These are phyloP conservation scores for Neosilurus mollespiculum DNA, from an alignment of 2,797 vertebrate species.

Conservation along the genomic window DNA sequence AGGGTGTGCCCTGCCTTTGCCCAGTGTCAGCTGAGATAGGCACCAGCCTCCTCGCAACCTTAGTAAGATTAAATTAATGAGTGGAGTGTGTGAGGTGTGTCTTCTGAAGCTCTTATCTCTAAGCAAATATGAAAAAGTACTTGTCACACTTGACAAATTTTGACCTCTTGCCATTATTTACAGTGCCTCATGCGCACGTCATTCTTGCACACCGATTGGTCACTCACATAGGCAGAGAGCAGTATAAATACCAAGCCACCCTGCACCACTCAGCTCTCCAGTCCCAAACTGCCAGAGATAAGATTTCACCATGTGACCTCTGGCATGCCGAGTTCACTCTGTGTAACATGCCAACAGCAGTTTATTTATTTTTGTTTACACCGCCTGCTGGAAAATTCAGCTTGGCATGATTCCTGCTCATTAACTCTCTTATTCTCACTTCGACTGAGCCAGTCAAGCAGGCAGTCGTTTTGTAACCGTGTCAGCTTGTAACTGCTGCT, in stretches of 20 bases:
- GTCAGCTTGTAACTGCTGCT: not conserved
- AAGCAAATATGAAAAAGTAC: not conserved
- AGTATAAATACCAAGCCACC: constrained; percentile 58
- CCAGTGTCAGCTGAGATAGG: no score
- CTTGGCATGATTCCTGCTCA: no score
- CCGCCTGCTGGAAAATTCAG: not conserved
- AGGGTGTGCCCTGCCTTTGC: no score
- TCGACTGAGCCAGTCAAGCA: not conserved
- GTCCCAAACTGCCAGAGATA: not conserved
- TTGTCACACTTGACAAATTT: not conserved
- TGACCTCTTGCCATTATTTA: not conserved
- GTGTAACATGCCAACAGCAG: not conserved
- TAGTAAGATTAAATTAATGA: no score
- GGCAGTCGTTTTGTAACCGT: not conserved
- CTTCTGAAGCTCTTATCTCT: not conserved
- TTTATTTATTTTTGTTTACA: not conserved
- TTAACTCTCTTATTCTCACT: no score
- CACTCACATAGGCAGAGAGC: constrained; percentile 65
- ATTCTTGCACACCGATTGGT: constrained; percentile 34
- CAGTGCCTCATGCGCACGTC: not conserved
- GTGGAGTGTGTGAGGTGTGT: not conserved
- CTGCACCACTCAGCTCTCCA: not conserved
- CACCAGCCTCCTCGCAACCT: no score
- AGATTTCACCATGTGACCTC: not conserved
- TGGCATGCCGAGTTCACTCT: not conserved